These are phyloP conservation scores for Galagoides demidoff DNA, from an alignment of 2,797 vertebrate species.

Conservation along the genomic window DNA sequence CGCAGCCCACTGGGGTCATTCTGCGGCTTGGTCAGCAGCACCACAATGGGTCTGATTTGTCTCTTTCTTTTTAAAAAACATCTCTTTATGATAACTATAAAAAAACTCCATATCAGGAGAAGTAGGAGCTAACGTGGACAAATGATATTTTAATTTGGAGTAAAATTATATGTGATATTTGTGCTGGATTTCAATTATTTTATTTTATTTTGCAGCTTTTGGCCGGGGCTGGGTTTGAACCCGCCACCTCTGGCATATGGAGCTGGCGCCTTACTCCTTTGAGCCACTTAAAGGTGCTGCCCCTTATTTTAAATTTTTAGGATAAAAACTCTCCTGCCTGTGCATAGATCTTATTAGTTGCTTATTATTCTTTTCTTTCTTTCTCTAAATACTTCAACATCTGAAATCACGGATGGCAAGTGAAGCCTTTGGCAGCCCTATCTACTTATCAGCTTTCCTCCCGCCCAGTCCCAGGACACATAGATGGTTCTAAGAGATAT, in stretches of 20 bases:
- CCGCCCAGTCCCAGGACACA: not conserved
- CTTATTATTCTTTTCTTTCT: not conserved
- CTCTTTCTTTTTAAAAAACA: not conserved
- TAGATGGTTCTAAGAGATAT: not conserved
- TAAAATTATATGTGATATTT: conserved; percentile 3
- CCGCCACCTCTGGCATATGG: too few relatives aligned
- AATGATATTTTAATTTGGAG: not conserved
- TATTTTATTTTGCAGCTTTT: too few relatives aligned
- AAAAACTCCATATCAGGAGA: not conserved
- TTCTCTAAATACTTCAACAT: conserved; percentile 25
- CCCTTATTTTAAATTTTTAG: not conserved
- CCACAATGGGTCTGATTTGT: not conserved
- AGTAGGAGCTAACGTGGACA: not conserved
- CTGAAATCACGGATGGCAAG: not conserved
- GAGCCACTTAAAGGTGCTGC: too few relatives aligned
- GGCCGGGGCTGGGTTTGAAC: too few relatives aligned
- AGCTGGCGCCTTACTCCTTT: too few relatives aligned
- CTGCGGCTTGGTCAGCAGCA: not conserved
- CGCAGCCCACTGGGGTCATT: not conserved
- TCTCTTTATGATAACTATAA: not conserved
- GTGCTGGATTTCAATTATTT: conserved; percentile 12
- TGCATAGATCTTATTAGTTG: not conserved
- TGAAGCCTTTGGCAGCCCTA: not conserved
- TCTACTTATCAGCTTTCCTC: not conserved
- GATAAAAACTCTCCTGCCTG: not conserved